A percentile compares a stretch with the other conserved stretches of the same genome.
phyloP scores from a whole-genome alignment of 2,888 invertebrate species.

The Sisyra nigra region DNA sequence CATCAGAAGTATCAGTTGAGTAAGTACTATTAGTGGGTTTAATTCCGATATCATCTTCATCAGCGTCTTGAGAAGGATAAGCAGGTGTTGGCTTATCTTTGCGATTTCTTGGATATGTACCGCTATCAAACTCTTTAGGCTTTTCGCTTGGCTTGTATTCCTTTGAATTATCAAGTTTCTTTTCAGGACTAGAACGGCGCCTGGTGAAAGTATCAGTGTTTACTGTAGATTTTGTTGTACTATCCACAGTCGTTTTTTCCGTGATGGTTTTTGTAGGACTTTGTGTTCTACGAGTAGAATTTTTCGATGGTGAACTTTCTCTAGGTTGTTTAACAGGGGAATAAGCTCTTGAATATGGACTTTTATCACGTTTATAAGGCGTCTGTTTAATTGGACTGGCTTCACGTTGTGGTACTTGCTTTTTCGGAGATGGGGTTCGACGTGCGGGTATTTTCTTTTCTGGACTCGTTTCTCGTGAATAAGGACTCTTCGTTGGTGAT shows the following conservation, averaged over 20 bases:
- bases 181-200: too few species aligned
- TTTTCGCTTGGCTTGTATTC: too few species aligned
- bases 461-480: not conserved
- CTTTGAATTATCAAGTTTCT: too few species aligned
- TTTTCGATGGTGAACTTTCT: conserved; percentile 5
- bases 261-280: conserved; percentile 1
- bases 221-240: not conserved
- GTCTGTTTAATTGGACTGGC: conserved; percentile 7
- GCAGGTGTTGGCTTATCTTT: not conserved
- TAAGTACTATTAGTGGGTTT: not conserved
- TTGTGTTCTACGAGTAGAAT: not conserved
- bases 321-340: conserved; percentile 8
- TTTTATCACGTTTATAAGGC: conserved; percentile 2
- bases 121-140: not conserved
- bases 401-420: not conserved
- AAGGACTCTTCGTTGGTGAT: not conserved
- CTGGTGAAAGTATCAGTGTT: not conserved
- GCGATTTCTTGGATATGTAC: not conserved
- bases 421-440: conserved; percentile 1
- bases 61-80: not conserved
- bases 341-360: too few species aligned
- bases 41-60: not conserved
- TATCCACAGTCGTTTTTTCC: not conserved
- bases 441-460: not conserved
- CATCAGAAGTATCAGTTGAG: too few species aligned